Base-by-base conservation (phyloP, 2,888 invertebrate species). In the Tetropium fuscum region DNA sequence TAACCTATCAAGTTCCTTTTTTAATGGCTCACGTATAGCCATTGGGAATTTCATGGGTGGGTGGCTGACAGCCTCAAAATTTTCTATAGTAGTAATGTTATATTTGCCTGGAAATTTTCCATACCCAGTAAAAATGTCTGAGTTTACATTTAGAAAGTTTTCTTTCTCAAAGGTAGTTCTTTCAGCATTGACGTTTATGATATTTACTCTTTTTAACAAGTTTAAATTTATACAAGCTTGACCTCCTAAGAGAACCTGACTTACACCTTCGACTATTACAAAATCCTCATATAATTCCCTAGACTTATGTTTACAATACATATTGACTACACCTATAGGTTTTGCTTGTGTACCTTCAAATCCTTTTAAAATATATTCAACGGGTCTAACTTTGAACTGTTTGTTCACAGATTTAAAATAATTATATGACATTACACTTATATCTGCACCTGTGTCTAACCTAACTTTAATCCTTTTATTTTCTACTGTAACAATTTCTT, bases 141-240 rank as follows among this genome's bases (percentile, higher is more conserved):
- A 2, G 11, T 30, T 30, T 8, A 1, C 2, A 2, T 30, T 30
- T 30, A 30, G n/a, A 30, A 30, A 30, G 1, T n/a, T 1, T 30
- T 30, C 30, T n/a, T 30, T 30, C 8, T 30, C 30, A 8, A 11
- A n/a, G 3, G 25, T 30, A 4, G n/a, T n/a, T n/a, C n/a, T n/a
- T n/a, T n/a, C n/a, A n/a, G n/a, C n/a, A n/a, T 27, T 51, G 10
- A 22, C 16, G 30, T 51, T 44, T n/a, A n/a, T n/a, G n/a, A n/a
- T n/a, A 43, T 65, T 54, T 18, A 65, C 36, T 45, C 54, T 53
- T 57, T 63, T 65, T 6, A 65, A 19, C 40, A 65, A 41, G 13
- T 54, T 54, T 45, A 64, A 45, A 22, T 59, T 55, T 25, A 56
- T 8, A 45, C 58, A 59, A 30, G 58, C 49, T 16, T 58, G 36